Evolutionary conservation across 1,140 invertebrate genomes (phyloP).

Genomic region (Rhagoletis pomonella): DNA sequence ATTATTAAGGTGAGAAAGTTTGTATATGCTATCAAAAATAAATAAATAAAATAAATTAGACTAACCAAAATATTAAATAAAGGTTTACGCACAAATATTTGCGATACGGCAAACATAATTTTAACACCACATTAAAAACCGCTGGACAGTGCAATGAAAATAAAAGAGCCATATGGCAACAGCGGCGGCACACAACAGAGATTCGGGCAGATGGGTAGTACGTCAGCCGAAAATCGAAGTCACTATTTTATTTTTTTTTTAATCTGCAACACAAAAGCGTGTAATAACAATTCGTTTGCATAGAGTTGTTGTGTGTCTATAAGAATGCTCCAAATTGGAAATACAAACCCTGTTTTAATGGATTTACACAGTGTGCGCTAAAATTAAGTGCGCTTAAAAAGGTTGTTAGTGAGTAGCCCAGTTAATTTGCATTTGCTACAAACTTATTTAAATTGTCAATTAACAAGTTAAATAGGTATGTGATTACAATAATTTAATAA

Average conservation of each 20-base stretch:
- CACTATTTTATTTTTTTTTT: too few species aligned
- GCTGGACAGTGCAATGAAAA: background rate
- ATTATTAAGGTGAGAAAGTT: constrained; percentile 40
- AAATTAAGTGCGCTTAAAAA: background rate
- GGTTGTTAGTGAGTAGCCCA: background rate
- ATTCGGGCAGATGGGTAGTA: background rate
- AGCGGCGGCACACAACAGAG: background rate
- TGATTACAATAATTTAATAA: background rate
- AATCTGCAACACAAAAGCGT: too few species aligned
- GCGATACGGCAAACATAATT: constrained; percentile 26
- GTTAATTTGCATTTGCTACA: constrained; percentile 19
- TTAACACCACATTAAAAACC: constrained; percentile 7
- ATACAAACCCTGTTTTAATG: constrained; percentile 33
- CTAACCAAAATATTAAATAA: constrained; percentile 8
- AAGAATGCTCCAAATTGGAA: background rate
- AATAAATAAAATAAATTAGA: background rate
- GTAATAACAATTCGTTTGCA: background rate
- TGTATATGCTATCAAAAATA: constrained; percentile 26
- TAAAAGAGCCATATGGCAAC: constrained; percentile 7
- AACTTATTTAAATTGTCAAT: constrained; percentile 20
- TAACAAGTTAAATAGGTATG: background rate
- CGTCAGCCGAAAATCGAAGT: background rate
- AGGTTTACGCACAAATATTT: constrained; percentile 12
- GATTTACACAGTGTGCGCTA: constrained; percentile 42
- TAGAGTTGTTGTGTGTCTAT: background rate